Evolutionary conservation across 2,113 vertebrate genomes (phyloP), one percentile per base, ranked within the genome.

Genomic region (Orycteropus afer): DNA sequence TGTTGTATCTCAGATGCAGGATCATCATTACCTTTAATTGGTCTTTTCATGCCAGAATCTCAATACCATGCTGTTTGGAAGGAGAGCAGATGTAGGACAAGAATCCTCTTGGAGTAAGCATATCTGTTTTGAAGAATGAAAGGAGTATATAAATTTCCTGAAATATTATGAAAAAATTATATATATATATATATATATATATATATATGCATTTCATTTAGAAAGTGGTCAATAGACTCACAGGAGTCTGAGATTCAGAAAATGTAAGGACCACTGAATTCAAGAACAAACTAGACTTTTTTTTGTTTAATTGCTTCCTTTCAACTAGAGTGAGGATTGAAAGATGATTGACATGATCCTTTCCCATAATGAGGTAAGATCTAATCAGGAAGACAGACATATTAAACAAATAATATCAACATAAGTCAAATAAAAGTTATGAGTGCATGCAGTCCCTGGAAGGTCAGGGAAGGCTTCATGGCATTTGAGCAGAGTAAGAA

Each of bases 241-340:
- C 0, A n/a, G 37, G 7, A 65, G 11, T 73, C 37, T 83, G 34
- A 77, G 8, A 84, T 53, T 63, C 51, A 77, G 34, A 93, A 25
- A 51, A 37, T 27, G 76, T 76, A 76, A 87, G 34, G 55, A 85
- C 13, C 22, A 37, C 25, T 42, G 22, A 51, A n/a, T 55, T 85
- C 78, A 93, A 80, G n/a, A 87, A 79, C 4, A 80, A 83, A 7
- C 27, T 53, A 81, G 11, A 69, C 78, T 57, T 61, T 59, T 59
- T 59, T 8, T 37, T 77, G 92, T 94, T 13, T 20, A 67, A 9
- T 40, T 57, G 9, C 20, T 94, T 95, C 91, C 55, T 74, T 95
- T 81, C 51, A 42, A 42, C 20, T 53, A 22, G 5, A 45, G 13
- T 51, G 37, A 40, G 53, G 12, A 53, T 61, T 65, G 20, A 32